Evolutionary conservation across 2,113 vertebrate genomes (phyloP), one percentile per base, ranked within the genome.

Genomic region (Murina feae): DNA sequence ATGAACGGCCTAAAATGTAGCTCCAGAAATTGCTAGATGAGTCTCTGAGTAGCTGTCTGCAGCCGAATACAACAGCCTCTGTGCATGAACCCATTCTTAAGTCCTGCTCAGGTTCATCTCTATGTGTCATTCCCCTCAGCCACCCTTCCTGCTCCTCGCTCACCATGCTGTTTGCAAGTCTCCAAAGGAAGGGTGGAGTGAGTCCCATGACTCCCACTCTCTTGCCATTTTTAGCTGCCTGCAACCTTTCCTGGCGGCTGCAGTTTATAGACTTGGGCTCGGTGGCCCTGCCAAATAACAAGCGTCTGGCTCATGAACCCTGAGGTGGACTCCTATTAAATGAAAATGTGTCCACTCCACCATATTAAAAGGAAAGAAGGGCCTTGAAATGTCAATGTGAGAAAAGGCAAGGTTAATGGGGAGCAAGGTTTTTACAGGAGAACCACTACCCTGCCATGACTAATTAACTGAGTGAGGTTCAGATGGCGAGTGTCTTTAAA

Each of bases 391-490:
- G 95, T 95, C 95, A 97, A 88, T 21, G 93, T 96, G 95, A 93
- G 91, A 93, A 95, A 92, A 96, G 91, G 94, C 96, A 95, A 93
- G 96, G 97, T 97, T 97, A 97, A 97, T 95, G 95, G 93, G 95
- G 96, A 96, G 95, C 94, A 92, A 94, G 93, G 18, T 92, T 97
- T 97, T 97, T 97, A 97, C 84, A 96, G 92, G 96, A 87, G 84
- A 71, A 71, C 95, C 16, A 17, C 96, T 96, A 95, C 95, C 95
- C 96, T 95, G 96, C 74, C 58, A n/a, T 91, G 93, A 95, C 95
- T 96, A 97, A 97, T 97, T 97, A 97, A 96, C 93, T 42, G 6
- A 91, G 95, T 91, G 91, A 94, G 92, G 96, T 97, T 96, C 97
- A 97, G 93, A 97, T 95, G 97, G 96, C 94, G 69, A 76, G 94